phyloP scores from a whole-genome alignment of 2,113 vertebrate species.

The Emydura subglobosa region DNA sequence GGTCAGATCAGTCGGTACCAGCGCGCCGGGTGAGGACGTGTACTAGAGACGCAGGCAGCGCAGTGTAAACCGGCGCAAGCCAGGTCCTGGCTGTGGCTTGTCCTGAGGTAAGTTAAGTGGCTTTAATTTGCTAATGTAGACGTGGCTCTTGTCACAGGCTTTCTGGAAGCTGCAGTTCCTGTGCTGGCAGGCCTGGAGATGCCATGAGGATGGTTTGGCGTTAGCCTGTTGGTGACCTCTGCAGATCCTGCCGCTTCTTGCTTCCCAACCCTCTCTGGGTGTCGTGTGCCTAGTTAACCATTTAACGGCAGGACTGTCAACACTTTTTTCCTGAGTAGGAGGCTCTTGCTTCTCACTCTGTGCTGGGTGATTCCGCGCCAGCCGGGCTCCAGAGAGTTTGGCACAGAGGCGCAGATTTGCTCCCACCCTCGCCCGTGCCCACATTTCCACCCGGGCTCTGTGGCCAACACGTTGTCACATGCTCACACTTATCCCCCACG shows the following conservation, averaged over 20 bases:
- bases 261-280: not conserved
- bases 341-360: not conserved
- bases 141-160: too few species aligned
- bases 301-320: not conserved
- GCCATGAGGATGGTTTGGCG: not conserved
- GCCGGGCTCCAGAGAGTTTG: not conserved
- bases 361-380: not conserved
- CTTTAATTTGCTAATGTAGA: too few species aligned
- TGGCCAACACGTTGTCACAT: not conserved
- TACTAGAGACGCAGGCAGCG: rapidly evolving
- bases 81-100: not conserved
- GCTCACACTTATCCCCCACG: not conserved
- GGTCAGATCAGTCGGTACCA: not conserved
- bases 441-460: not conserved
- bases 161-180: too few species aligned
- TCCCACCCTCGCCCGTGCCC: not conserved
- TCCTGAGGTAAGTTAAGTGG: not conserved
- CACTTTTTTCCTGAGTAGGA: not conserved
- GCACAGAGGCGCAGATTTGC: not conserved
- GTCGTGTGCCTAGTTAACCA: not conserved
- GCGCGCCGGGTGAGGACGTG: not conserved
- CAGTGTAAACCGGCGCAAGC: not conserved
- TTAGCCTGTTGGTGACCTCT: not conserved
- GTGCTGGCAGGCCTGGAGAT: not conserved
- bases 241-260: not conserved